Evolutionary conservation across 2,797 vertebrate genomes (phyloP).

Genomic region (Myripristis jacobus): DNA sequence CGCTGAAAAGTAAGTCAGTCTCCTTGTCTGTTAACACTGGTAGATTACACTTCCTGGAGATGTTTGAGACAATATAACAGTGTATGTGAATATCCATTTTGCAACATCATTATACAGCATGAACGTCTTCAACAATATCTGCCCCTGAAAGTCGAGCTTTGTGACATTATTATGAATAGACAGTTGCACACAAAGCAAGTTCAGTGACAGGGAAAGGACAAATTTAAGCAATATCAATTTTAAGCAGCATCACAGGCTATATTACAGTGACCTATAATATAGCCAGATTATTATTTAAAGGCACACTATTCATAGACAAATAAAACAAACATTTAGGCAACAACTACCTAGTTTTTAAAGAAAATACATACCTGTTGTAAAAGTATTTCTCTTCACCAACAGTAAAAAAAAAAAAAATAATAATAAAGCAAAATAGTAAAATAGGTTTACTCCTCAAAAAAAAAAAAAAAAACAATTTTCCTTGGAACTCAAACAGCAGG

Average conservation of each 20-base stretch:
- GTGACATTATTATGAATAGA: neutral
- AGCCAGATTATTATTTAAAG: neutral
- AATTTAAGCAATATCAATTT: conserved; percentile 4
- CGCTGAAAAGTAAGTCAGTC: neutral
- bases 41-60: neutral
- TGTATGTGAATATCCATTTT: neutral
- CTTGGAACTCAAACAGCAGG: conserved; percentile 52
- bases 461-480: conserved; percentile 50
- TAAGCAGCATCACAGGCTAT: no score
- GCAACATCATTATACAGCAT: neutral
- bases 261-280: conserved; percentile 6
- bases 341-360: conserved; percentile 1
- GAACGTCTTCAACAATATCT: neutral
- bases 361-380: conserved; percentile 78
- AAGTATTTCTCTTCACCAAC: conserved; percentile 53
- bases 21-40: neutral
- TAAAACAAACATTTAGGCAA: conserved; percentile 2
- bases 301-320: neutral
- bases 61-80: conserved; percentile 5
- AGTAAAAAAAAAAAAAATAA: conserved; percentile 47
- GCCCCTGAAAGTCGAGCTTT: neutral
- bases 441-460: conserved; percentile 21
- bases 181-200: neutral
- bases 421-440: no score
- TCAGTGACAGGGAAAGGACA: neutral